Evolutionary conservation across 2,888 invertebrate genomes (phyloP).

Genomic region (Lysandra coridon): DNA sequence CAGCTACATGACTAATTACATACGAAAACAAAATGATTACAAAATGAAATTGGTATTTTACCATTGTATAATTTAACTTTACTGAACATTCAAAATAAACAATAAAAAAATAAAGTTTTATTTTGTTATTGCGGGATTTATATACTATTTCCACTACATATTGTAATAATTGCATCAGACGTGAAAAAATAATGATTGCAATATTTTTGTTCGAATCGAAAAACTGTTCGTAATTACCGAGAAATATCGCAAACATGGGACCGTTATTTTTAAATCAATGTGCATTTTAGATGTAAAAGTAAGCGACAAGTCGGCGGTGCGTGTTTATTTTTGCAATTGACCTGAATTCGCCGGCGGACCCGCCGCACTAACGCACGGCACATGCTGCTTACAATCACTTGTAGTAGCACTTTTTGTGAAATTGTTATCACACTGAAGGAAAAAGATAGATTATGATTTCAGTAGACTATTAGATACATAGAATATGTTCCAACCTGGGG

Average conservation of each 20-base stretch:
- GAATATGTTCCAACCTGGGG: too few species aligned
- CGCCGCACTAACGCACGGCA: conserved; percentile 56
- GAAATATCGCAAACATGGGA: conserved; percentile 19
- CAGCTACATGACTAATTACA: too few species aligned
- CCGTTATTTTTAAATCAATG: conserved; percentile 33
- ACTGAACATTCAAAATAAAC: not conserved
- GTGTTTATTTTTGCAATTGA: conserved; percentile 73
- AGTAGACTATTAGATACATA: too few species aligned
- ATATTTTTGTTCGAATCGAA: not conserved
- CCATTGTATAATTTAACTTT: not conserved
- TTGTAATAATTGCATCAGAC: not conserved
- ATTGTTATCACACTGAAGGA: not conserved
- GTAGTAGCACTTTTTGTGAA: not conserved
- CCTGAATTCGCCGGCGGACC: conserved; percentile 71
- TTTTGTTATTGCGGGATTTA: too few species aligned
- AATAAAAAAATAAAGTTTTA: too few species aligned
- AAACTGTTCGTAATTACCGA: conserved; percentile 10
- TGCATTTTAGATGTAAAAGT: conserved; percentile 38
- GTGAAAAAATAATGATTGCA: not conserved
- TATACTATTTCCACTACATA: too few species aligned
- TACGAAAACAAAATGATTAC: too few species aligned
- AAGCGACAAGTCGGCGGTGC: conserved; percentile 49
- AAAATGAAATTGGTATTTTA: too few species aligned
- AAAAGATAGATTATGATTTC: too few species aligned
- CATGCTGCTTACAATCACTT: not conserved